Conservation (phyloP, 2,113 vertebrate species). For the Ochotona curzoniae region DNA sequence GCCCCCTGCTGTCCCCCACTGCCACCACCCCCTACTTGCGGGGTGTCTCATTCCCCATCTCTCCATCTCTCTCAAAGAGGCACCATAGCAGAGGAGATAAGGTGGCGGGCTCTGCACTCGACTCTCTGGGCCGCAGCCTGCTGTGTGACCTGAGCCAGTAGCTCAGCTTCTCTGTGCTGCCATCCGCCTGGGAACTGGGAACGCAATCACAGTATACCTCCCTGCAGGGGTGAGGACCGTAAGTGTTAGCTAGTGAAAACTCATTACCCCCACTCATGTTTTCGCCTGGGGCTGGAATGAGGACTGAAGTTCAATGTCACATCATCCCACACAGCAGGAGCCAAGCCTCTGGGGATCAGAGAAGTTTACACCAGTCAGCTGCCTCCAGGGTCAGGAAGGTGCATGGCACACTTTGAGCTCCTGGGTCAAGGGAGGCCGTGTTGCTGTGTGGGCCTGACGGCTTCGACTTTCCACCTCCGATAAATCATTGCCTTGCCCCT, state of each 20-base stretch:
- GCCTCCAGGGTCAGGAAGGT: neutral
- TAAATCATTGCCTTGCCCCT: neutral
- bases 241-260: neutral
- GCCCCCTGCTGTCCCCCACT: neutral
- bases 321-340: rapidly evolving
- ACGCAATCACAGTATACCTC: neutral
- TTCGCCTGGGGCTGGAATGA: rapidly evolving
- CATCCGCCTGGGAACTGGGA: neutral
- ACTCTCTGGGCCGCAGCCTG: neutral
- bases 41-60: neutral
- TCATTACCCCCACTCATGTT: neutral
- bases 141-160: neutral
- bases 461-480: neutral
- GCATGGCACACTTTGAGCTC: neutral
- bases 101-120: neutral
- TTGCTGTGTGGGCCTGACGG: no score
- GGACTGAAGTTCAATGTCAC: neutral
- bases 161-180: neutral
- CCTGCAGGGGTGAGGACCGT: neutral
- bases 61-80: neutral
- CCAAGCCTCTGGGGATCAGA: neutral
- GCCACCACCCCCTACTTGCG: no score
- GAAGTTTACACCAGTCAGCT: neutral
- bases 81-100: rapidly evolving
- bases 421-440: neutral